These are phyloP conservation scores for Myioborus melanocephalus DNA, from an alignment of 2,797 vertebrate genomes.

Conservation along the genomic window DNA sequence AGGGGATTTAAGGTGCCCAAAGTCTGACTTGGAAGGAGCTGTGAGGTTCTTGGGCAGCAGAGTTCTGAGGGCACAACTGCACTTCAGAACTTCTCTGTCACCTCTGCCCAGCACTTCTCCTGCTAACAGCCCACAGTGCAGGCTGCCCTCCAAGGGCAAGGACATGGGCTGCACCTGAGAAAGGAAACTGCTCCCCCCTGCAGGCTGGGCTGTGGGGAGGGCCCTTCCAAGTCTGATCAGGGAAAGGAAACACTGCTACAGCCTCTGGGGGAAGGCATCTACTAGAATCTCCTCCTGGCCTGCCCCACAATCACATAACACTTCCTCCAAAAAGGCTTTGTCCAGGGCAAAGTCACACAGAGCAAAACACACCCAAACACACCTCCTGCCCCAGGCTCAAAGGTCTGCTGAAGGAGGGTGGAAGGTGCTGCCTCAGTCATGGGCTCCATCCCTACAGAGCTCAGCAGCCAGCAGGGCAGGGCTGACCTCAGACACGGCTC, in stretches of 20 bases:
- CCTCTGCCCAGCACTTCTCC: background rate
- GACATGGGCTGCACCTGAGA: accelerated
- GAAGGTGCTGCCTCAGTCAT: background rate
- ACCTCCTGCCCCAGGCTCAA: background rate
- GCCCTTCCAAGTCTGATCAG: background rate
- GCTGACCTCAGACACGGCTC: background rate
- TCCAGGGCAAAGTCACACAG: background rate
- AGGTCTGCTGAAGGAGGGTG: background rate
- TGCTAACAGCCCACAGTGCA: background rate
- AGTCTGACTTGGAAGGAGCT: background rate
- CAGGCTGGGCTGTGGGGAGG: background rate
- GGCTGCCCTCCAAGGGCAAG: background rate
- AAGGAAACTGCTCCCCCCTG: background rate
- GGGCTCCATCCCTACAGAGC: background rate
- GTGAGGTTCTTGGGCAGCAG: background rate
- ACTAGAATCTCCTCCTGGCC: background rate
- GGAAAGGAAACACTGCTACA: background rate
- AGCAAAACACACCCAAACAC: background rate
- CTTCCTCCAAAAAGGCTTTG: background rate
- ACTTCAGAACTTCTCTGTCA: background rate
- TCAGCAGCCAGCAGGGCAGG: background rate
- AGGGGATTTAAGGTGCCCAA: background rate
- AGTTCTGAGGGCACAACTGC: background rate
- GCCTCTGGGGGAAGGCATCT: background rate
- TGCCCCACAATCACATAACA: background rate